A percentile compares a stretch with the other conserved stretches of the same genome.
These are phyloP conservation scores for Drosophila athabasca DNA, from an alignment of 1,140 invertebrate species.

Conservation along the genomic window DNA sequence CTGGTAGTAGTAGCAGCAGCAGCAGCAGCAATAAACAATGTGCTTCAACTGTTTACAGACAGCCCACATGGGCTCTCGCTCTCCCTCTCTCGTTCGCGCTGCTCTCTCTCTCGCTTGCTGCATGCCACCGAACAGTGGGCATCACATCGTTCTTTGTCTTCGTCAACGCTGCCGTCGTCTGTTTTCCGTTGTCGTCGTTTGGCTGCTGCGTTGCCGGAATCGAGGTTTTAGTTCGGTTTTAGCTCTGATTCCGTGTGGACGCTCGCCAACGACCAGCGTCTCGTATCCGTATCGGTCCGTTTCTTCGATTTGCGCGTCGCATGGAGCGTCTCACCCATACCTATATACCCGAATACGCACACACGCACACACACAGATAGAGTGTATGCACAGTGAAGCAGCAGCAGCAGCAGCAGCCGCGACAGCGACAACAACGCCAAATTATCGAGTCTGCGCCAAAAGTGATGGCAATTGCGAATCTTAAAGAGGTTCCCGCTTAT, in stretches of 20 bases:
- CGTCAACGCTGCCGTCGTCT: slow-evolving; percentile 16
- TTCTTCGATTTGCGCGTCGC: slow-evolving; percentile 55
- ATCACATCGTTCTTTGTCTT: slow-evolving; percentile 21
- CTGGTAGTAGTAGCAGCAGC: not conserved
- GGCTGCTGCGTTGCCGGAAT: slow-evolving; percentile 33
- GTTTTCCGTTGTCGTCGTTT: not conserved
- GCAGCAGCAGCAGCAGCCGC: slow-evolving; percentile 36
- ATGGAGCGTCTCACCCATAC: slow-evolving; percentile 47
- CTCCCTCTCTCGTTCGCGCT: not conserved
- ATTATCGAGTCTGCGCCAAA: slow-evolving; percentile 78
- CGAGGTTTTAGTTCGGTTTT: slow-evolving; percentile 78
- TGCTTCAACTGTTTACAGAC: slow-evolving; percentile 21
- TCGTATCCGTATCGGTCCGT: slow-evolving; percentile 30
- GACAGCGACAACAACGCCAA: slow-evolving; percentile 72
- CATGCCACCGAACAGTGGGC: slow-evolving; percentile 18
- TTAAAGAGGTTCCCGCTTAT: slow-evolving; percentile 34
- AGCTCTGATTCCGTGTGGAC: slow-evolving; percentile 79
- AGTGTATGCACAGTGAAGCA: slow-evolving; percentile 26
- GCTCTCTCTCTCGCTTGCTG: slow-evolving; percentile 14
- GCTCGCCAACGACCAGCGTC: slow-evolving; percentile 26
- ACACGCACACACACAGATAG: slow-evolving; percentile 16
- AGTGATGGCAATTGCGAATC: slow-evolving; percentile 68
- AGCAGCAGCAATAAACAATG: slow-evolving; percentile 8
- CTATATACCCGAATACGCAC: slow-evolving; percentile 30
- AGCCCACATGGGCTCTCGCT: slow-evolving; percentile 29